A percentile compares a stretch with the other conserved stretches of the same genome.
These are phyloP conservation scores for Luscinia luscinia DNA, from an alignment of 2,797 vertebrate species.

Conservation along the genomic window DNA sequence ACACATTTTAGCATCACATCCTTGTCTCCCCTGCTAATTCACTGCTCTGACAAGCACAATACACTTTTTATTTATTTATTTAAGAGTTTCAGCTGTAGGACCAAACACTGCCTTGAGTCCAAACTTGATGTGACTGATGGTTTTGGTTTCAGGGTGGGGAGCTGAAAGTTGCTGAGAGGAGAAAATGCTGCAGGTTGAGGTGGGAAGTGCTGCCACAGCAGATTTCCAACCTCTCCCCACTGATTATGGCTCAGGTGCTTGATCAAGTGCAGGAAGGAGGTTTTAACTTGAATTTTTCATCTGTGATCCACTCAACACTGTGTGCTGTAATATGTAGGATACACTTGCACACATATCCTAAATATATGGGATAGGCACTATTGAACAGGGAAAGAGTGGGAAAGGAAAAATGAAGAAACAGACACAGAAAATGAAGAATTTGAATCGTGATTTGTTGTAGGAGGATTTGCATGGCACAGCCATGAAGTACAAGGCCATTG, in stretches of 20 bases:
- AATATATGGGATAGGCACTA: rapidly evolving
- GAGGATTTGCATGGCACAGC: not conserved
- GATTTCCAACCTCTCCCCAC: not conserved
- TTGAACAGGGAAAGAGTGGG: not conserved
- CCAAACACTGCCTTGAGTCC: not conserved
- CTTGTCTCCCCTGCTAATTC: not conserved
- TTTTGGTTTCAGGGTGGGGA: not conserved
- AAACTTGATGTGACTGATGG: not conserved
- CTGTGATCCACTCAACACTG: not conserved
- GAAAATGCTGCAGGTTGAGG: not conserved
- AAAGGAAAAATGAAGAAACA: not conserved
- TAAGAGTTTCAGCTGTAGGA: not conserved
- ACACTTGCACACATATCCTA: rapidly evolving
- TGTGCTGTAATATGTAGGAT: not conserved
- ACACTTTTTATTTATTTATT: not conserved
- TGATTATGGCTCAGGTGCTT: not conserved
- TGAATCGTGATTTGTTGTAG: not conserved
- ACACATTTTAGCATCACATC: not conserved
- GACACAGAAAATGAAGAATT: not conserved
- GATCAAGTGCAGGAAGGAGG: not conserved
- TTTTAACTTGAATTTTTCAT: not conserved
- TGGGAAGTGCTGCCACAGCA: rapidly evolving
- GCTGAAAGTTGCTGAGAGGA: not conserved
- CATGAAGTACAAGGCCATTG: not conserved
- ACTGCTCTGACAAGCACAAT: not conserved